Evolutionary conservation across 2,113 vertebrate genomes (phyloP).

Genomic region (Synodontis membranacea): DNA sequence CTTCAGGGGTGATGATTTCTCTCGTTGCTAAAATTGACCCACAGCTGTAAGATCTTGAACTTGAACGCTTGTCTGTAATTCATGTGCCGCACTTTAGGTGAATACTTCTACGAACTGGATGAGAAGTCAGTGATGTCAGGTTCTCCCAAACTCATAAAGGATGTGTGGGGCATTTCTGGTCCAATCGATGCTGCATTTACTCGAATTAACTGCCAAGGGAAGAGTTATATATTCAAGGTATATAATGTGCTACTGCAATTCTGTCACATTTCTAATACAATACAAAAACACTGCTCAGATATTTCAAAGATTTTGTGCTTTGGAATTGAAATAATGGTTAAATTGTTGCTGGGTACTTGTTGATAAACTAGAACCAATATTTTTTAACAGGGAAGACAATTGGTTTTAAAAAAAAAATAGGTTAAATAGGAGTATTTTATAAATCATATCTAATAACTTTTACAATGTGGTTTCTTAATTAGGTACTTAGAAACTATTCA

Average conservation of each 20-base stretch:
- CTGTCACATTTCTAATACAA: not conserved
- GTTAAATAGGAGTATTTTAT: not conserved
- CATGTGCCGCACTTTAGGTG: conserved; percentile 67
- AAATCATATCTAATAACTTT: too few species aligned
- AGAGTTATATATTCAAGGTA: conserved; percentile 95
- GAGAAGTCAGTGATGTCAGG: conserved; percentile 77
- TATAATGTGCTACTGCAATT: not conserved
- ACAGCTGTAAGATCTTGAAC: not conserved
- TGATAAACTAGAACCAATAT: too few species aligned
- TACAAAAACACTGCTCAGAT: not conserved
- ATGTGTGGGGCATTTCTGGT: conserved; percentile 89
- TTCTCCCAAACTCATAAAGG: conserved; percentile 88
- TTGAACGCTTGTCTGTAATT: not conserved
- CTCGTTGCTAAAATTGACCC: not conserved
- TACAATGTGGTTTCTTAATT: not conserved
- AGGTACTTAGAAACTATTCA: not conserved
- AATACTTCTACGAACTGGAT: conserved; percentile 90
- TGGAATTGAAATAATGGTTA: not conserved
- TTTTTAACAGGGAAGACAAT: not conserved
- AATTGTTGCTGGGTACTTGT: too few species aligned
- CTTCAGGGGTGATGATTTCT: conserved; percentile 81
- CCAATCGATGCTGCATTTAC: conserved; percentile 94
- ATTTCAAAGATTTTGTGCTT: not conserved
- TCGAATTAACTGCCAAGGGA: conserved; percentile 94
- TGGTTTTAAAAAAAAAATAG: not conserved